phyloP scores from a whole-genome alignment of 2,888 invertebrate genomes.

The Therioaphis trifolii region DNA sequence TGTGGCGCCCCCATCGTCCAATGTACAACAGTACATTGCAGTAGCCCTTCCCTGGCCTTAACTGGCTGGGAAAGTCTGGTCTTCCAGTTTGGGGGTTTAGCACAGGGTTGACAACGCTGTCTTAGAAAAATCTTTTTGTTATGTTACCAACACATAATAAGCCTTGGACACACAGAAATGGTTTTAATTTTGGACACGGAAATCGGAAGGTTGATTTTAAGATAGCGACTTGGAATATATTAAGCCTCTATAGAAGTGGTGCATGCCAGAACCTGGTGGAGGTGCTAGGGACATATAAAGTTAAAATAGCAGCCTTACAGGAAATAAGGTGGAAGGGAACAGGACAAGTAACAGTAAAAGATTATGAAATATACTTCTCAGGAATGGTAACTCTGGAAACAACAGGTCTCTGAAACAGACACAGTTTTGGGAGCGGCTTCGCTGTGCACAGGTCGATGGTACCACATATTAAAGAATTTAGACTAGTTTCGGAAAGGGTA shows the following conservation, averaged over 20 bases:
- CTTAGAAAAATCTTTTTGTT: no score
- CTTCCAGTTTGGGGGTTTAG: not conserved
- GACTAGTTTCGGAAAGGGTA: not conserved
- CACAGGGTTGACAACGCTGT: no score
- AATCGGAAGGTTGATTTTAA: not conserved
- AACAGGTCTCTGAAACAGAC: no score
- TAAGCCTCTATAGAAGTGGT: not conserved
- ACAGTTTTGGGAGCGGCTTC: not conserved
- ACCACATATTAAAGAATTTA: conserved; percentile 1
- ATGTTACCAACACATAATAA: not conserved
- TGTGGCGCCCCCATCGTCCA: not conserved
- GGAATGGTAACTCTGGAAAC: no score
- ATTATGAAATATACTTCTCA: not conserved
- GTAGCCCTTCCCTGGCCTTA: not conserved
- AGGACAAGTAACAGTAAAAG: not conserved
- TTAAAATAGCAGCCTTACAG: not conserved
- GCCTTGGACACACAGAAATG: conserved; percentile 13
- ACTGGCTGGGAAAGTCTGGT: conserved; percentile 7
- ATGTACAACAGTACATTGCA: not conserved
- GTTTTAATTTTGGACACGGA: conserved; percentile 38
- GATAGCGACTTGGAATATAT: conserved; percentile 19
- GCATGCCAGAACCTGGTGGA: not conserved
- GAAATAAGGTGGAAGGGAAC: not conserved
- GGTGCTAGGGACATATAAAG: not conserved
- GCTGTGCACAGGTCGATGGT: not conserved